Evolutionary conservation across 2,113 vertebrate genomes (phyloP).

Genomic region (Pedionomus torquatus): DNA sequence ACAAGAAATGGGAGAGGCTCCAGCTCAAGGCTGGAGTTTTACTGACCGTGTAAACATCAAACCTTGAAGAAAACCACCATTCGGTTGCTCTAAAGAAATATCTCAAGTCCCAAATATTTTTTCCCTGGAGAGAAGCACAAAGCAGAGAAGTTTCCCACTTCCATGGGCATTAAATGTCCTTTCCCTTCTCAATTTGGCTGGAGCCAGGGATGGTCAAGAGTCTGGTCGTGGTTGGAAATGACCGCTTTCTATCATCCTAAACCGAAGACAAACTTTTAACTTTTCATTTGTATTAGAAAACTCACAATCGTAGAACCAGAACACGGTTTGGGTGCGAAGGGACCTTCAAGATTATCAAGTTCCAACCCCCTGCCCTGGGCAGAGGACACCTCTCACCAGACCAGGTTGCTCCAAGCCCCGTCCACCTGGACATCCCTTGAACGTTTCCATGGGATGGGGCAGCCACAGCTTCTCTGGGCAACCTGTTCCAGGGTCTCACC

Average conservation of each 20-base stretch:
- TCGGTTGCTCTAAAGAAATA: background rate
- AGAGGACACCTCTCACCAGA: background rate
- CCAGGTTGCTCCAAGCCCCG: background rate
- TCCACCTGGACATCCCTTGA: background rate
- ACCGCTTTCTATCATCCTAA: background rate
- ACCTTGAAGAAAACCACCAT: background rate
- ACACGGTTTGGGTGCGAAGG: background rate
- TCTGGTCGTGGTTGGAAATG: rapidly evolving
- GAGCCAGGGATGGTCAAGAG: background rate
- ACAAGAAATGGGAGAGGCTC: background rate
- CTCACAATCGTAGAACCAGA: background rate
- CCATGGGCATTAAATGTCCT: rapidly evolving
- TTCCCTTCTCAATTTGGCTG: background rate
- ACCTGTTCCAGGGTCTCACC: background rate
- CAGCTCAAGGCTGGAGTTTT: background rate
- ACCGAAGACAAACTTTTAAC: background rate
- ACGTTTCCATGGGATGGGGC: background rate
- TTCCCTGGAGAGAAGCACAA: rapidly evolving
- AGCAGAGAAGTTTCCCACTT: background rate
- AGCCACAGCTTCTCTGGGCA: background rate
- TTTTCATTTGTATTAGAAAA: background rate
- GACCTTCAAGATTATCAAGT: background rate
- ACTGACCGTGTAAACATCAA: rapidly evolving
- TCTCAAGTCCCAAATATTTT: background rate
- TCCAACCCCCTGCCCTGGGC: background rate